Conservation (phyloP, 2,888 invertebrate species). For the Julus scanicus region DNA sequence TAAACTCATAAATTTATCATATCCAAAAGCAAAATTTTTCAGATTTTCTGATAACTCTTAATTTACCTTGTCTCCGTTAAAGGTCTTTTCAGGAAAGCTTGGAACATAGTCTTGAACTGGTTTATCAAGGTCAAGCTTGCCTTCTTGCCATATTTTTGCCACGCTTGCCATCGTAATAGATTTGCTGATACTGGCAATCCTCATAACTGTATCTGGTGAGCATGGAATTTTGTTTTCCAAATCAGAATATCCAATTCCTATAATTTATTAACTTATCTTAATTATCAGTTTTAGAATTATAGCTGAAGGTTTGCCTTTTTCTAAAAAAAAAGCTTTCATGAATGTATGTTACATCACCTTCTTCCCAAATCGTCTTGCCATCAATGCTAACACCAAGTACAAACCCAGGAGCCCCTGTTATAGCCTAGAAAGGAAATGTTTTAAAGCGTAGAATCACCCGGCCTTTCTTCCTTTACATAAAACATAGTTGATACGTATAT, state of each 20-base stretch:
- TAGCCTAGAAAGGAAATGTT: constrained; percentile 58
- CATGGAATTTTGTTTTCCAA: constrained; percentile 69
- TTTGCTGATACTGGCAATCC: constrained; percentile 74
- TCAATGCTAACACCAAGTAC: constrained; percentile 68
- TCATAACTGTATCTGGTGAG: constrained; percentile 68
- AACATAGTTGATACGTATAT: not conserved
- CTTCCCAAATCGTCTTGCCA: constrained; percentile 68
- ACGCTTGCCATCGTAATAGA: constrained; percentile 70
- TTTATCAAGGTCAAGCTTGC: constrained; percentile 70
- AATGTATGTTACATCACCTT: constrained; percentile 63
- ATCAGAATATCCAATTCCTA: constrained; percentile 70
- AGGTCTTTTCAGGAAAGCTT: constrained; percentile 69
- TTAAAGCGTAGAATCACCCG: not conserved
- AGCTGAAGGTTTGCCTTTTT: too few relatives aligned
- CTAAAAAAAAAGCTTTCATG: too few relatives aligned
- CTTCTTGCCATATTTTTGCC: constrained; percentile 69
- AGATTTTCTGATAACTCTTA: not conserved
- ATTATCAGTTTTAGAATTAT: too few relatives aligned
- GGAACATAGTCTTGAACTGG: constrained; percentile 70
- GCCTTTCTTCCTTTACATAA: not conserved
- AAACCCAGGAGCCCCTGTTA: constrained; percentile 66
- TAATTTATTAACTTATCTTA: not conserved
- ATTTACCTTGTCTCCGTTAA: constrained; percentile 67
- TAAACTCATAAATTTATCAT: not conserved
- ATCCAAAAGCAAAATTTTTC: not conserved